phyloP scores from a whole-genome alignment of 1,140 invertebrate species.

The Epicauta chinensis region DNA sequence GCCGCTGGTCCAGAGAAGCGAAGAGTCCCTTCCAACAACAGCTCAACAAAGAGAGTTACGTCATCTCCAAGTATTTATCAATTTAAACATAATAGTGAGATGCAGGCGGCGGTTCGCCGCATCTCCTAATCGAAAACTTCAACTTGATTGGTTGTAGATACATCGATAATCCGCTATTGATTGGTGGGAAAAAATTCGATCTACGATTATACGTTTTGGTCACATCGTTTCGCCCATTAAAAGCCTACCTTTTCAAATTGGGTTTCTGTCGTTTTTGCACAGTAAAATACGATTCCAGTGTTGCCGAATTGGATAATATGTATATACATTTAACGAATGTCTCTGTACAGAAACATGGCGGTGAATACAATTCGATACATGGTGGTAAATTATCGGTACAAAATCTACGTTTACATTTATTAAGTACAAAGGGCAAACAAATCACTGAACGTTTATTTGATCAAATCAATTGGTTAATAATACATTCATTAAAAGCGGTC shows the following conservation, averaged over 20 bases:
- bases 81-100: too few species aligned
- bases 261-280: conserved; percentile 85
- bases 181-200: conserved; percentile 89
- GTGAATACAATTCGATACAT: conserved; percentile 91
- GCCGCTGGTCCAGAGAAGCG: conserved; percentile 79
- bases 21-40: conserved; percentile 78
- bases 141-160: conserved; percentile 49
- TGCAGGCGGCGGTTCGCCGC: too few species aligned
- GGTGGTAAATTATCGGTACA: conserved; percentile 93
- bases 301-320: conserved; percentile 75
- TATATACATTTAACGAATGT: conserved; percentile 85
- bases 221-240: conserved; percentile 78
- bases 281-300: conserved; percentile 67
- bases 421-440: conserved; percentile 82
- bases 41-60: conserved; percentile 79
- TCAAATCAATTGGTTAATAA: conserved; percentile 84
- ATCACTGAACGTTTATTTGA: conserved; percentile 79
- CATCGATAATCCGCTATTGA: conserved; percentile 76
- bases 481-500: conserved; percentile 75
- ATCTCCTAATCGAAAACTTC: too few species aligned
- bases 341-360: conserved; percentile 81
- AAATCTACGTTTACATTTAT: conserved; percentile 83
- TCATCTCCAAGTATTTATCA: conserved; percentile 64
- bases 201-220: conserved; percentile 78
- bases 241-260: conserved; percentile 66